A percentile compares a stretch with the other conserved stretches of the same genome.
phyloP scores from a whole-genome alignment of 92 coral and sea anemone genomes.

The Epizoanthus illoricatus region DNA sequence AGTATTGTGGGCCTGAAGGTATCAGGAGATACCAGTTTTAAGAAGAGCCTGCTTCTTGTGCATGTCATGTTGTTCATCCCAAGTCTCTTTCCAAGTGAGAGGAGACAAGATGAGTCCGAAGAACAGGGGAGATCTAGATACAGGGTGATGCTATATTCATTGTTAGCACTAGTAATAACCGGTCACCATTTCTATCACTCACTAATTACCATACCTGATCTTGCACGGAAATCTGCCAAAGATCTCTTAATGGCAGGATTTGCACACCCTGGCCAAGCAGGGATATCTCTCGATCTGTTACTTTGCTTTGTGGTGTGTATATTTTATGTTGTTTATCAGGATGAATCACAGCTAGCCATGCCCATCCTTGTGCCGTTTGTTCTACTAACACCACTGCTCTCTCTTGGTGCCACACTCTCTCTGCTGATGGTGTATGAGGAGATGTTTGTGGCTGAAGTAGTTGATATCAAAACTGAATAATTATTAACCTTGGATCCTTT shows the following conservation, averaged over 20 bases:
- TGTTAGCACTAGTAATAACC: slow-evolving; percentile 43
- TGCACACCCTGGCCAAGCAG: slow-evolving; percentile 45
- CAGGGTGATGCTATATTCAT: slow-evolving; percentile 32
- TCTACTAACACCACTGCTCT: slow-evolving; percentile 54
- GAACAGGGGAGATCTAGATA: slow-evolving; percentile 22
- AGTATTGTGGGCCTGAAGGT: slow-evolving; percentile 39
- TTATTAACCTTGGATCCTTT: not conserved
- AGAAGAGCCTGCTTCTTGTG: slow-evolving; percentile 42
- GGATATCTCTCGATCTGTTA: slow-evolving; percentile 45
- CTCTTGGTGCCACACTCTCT: slow-evolving; percentile 63
- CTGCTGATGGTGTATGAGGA: slow-evolving; percentile 60
- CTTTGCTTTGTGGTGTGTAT: slow-evolving; percentile 49
- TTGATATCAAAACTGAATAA: slow-evolving; percentile 39
- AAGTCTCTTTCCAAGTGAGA: slow-evolving; percentile 54
- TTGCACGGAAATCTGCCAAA: slow-evolving; percentile 30
- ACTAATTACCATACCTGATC: slow-evolving; percentile 39
- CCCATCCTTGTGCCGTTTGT: slow-evolving; percentile 47
- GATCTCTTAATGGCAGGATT: slow-evolving; percentile 39
- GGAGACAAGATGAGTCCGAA: slow-evolving; percentile 10
- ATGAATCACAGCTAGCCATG: not conserved
- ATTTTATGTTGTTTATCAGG: slow-evolving; percentile 39
- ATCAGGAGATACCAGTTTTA: slow-evolving; percentile 43
- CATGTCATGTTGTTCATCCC: slow-evolving; percentile 56
- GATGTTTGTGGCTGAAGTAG: slow-evolving; percentile 27
- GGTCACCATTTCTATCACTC: slow-evolving; percentile 56